Percentiles rank a stretch among this genome's conserved stretches.
Conservation (phyloP, 2,113 vertebrate genomes). For the Tylochromis polylepis region DNA sequence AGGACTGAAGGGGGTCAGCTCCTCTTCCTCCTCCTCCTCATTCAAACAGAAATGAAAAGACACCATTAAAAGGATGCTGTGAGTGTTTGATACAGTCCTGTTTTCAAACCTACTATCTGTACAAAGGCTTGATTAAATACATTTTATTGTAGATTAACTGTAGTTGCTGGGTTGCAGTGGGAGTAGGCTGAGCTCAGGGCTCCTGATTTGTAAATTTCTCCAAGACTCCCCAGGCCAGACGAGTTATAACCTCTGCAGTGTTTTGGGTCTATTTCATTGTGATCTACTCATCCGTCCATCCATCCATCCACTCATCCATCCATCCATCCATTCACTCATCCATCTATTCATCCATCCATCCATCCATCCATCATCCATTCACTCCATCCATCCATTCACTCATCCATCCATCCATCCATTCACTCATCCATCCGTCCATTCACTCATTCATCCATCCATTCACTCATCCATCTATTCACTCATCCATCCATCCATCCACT, state of each 20-base stretch:
- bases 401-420: rapidly evolving
- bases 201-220: rapidly evolving
- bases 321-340: rapidly evolving
- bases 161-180: neutral
- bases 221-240: too few relatives aligned
- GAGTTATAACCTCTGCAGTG: too few relatives aligned
- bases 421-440: neutral
- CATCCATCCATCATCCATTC: too few relatives aligned
- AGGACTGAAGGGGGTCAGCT: constrained; percentile 54
- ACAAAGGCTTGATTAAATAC: neutral
- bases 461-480: too few relatives aligned
- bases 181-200: neutral
- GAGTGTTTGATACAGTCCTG: neutral
- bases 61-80: neutral
- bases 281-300: rapidly evolving
- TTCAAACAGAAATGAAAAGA: neutral
- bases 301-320: rapidly evolving
- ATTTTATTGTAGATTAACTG: neutral
- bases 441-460: rapidly evolving
- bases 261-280: too few relatives aligned
- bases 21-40: constrained; percentile 44
- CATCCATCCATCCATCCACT: too few relatives aligned
- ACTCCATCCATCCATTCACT: too few relatives aligned
- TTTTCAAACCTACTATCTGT: neutral
- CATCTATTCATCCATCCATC: neutral